phyloP scores from a whole-genome alignment of 2,113 vertebrate genomes.

The Albula glossodonta region DNA sequence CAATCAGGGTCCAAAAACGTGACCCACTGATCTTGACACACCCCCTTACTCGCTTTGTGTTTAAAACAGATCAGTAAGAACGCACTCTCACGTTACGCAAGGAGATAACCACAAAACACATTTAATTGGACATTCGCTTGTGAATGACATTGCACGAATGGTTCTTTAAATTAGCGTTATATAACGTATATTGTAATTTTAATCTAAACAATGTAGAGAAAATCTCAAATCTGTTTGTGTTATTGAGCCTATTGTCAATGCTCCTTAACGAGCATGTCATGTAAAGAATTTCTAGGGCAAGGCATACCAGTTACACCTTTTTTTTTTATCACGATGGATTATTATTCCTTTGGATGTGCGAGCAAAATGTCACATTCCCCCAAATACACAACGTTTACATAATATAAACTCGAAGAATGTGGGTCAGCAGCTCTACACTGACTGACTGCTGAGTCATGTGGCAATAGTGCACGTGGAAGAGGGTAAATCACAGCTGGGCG shows the following conservation, averaged over 20 bases:
- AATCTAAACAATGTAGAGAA: background rate
- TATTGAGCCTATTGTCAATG: too few species aligned
- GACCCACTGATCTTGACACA: background rate
- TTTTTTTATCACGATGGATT: background rate
- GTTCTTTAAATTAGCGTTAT: background rate
- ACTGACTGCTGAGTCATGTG: background rate
- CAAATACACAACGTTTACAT: background rate
- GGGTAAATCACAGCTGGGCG: too few species aligned
- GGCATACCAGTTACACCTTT: too few species aligned
- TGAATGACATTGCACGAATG: background rate
- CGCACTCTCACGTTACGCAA: too few species aligned
- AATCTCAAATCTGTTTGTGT: background rate
- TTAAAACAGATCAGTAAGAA: too few species aligned
- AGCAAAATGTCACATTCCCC: background rate
- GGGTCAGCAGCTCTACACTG: background rate
- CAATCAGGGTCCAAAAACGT: background rate
- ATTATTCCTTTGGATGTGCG: background rate
- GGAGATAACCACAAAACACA: too few species aligned
- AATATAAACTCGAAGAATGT: background rate
- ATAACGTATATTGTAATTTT: background rate
- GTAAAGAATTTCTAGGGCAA: too few species aligned
- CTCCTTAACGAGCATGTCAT: background rate
- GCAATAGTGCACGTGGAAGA: background rate
- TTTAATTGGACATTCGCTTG: too few species aligned
- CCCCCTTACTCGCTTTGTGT: background rate